Conservation (phyloP, 2,113 vertebrate species). For the Chrysochloris asiatica region DNA sequence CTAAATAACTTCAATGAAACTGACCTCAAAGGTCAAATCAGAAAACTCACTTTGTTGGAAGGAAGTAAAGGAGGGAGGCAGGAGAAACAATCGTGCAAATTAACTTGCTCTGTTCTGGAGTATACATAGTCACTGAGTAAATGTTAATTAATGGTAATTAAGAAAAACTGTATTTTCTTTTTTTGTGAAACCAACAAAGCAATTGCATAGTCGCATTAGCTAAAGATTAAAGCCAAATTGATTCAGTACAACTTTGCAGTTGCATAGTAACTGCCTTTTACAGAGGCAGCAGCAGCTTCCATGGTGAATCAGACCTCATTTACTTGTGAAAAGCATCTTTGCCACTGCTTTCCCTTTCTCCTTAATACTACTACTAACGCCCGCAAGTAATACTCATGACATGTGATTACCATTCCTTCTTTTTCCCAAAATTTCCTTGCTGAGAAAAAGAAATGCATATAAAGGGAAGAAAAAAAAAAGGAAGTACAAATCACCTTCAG, state of each 20-base stretch:
- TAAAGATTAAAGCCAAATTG: slow-evolving; percentile 54
- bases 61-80: background rate
- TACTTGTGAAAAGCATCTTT: slow-evolving; percentile 4
- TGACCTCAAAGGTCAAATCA: too few species aligned
- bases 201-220: slow-evolving; percentile 50
- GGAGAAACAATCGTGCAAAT: background rate
- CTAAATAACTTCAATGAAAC: background rate
- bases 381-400: background rate
- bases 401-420: background rate
- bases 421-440: background rate
- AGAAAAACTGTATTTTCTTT: slow-evolving; percentile 54
- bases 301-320: background rate
- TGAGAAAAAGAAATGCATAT: slow-evolving; percentile 25
- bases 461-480: background rate
- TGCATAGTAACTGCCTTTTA: background rate
- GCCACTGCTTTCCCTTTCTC: slow-evolving; percentile 20
- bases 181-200: background rate
- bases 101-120: background rate
- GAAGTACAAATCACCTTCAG: background rate
- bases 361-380: background rate
- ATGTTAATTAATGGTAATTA: slow-evolving; percentile 63
- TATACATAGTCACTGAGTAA: slow-evolving; percentile 41
- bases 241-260: background rate
- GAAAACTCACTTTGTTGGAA: background rate
- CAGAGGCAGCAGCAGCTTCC: background rate